These are phyloP conservation scores for Andrena marginata DNA, from an alignment of 2,888 invertebrate species.

Conservation along the genomic window DNA sequence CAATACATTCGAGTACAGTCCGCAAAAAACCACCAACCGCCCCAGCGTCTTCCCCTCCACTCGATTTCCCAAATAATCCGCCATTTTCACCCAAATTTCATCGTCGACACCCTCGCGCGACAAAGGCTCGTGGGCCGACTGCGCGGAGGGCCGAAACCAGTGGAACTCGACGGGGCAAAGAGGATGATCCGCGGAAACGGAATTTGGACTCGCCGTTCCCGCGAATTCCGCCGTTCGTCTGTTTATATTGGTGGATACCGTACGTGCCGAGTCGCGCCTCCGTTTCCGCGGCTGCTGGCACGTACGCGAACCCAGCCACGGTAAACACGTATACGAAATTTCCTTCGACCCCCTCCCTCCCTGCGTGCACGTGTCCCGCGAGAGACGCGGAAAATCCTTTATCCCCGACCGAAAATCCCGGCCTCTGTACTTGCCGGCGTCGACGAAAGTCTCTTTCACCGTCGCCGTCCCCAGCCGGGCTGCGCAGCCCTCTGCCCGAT, in stretches of 20 bases:
- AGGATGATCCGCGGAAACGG: constrained; percentile 35
- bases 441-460: constrained; percentile 45
- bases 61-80: not conserved
- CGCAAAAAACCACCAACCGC: too few species aligned
- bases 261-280: constrained; percentile 46
- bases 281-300: constrained; percentile 38
- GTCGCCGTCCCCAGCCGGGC: not conserved
- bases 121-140: not conserved
- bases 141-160: not conserved
- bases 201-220: constrained; percentile 54
- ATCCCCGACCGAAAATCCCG: constrained; percentile 52
- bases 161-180: not conserved
- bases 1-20: too few species aligned
- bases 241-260: constrained; percentile 50
- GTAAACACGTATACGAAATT: constrained; percentile 70
- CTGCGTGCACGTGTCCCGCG: constrained; percentile 51
- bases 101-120: not conserved
- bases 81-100: constrained; percentile 2
- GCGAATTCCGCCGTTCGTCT: constrained; percentile 38
- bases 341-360: constrained; percentile 47
- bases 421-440: constrained; percentile 19
- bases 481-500: constrained; percentile 2
- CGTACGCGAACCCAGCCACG: constrained; percentile 64
- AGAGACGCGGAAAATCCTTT: constrained; percentile 57
- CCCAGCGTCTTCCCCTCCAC: not conserved